These are phyloP conservation scores for Perizoma affinitatum DNA, from an alignment of 2,888 invertebrate genomes.

Conservation along the genomic window DNA sequence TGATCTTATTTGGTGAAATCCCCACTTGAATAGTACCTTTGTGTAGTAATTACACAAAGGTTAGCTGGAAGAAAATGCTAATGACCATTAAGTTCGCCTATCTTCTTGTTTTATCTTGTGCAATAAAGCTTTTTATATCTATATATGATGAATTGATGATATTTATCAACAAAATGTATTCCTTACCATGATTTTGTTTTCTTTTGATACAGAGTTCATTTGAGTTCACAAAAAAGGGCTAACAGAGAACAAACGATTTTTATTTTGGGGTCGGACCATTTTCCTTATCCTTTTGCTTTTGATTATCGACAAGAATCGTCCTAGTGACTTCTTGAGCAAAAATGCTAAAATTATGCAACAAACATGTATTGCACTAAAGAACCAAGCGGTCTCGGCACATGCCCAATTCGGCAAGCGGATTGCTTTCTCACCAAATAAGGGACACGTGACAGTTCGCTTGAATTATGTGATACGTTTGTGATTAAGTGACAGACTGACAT, in stretches of 20 bases:
- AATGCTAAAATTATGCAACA: conserved; percentile 62
- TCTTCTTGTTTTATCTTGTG: no score
- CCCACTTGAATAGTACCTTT: no score
- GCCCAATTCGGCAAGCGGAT: conserved; percentile 79
- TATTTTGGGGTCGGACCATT: conserved; percentile 10
- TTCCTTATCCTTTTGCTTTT: conserved; percentile 6
- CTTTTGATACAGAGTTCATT: conserved; percentile 17
- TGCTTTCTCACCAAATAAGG: conserved; percentile 83
- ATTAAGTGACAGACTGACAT: conserved; percentile 75
- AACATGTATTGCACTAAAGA: conserved; percentile 67
- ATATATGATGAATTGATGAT: no score
- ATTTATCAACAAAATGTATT: no score
- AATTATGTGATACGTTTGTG: conserved; percentile 65
- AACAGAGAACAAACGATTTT: conserved; percentile 15
- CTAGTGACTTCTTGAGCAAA: conserved; percentile 41
- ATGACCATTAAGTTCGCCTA: no score
- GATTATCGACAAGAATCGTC: conserved; percentile 14
- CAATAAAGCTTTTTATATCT: no score
- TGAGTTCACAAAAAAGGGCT: conserved; percentile 20
- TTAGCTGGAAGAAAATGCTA: no score
- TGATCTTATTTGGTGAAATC: no score
- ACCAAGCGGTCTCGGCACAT: conserved; percentile 68
- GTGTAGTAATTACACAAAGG: no score
- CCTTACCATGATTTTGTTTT: conserved; percentile 8
- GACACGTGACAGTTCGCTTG: conserved; percentile 75